These are phyloP conservation scores for Neopipo cinnamomea DNA, from an alignment of 2,113 vertebrate genomes.

Conservation along the genomic window DNA sequence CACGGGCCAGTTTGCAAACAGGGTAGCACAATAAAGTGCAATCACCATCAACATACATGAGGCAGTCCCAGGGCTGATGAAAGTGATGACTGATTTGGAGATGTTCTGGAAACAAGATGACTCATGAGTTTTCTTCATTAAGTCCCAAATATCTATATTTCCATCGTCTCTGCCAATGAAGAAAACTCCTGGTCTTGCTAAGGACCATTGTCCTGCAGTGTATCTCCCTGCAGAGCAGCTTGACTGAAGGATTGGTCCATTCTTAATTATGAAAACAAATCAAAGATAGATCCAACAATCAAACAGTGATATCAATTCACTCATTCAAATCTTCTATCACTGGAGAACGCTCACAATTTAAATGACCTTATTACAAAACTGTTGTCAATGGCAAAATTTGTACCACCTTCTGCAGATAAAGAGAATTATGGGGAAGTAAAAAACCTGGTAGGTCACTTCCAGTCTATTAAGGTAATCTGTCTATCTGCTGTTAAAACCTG, in stretches of 20 bases:
- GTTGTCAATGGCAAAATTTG: not conserved
- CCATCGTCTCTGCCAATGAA: slow-evolving; percentile 89
- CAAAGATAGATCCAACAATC: not conserved
- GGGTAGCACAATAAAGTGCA: not conserved
- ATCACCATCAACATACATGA: slow-evolving; percentile 75
- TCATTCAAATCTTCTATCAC: not conserved
- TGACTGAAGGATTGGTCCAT: slow-evolving; percentile 79
- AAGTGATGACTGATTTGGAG: slow-evolving; percentile 77
- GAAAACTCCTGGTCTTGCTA: slow-evolving; percentile 85
- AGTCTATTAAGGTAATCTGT: not conserved
- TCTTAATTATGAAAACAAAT: slow-evolving; percentile 64
- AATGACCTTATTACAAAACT: not conserved
- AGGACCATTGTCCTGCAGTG: slow-evolving; percentile 88
- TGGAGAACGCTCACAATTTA: not conserved
- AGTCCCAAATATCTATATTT: slow-evolving; percentile 89
- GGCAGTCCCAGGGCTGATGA: slow-evolving; percentile 78
- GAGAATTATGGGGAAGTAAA: not conserved
- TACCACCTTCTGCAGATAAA: not conserved
- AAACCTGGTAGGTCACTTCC: not conserved
- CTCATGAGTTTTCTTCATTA: slow-evolving; percentile 84
- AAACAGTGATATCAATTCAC: not conserved
- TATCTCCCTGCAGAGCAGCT: slow-evolving; percentile 70
- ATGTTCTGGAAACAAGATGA: slow-evolving; percentile 78
- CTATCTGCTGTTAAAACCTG: not conserved
- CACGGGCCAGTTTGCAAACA: not conserved